Evolutionary conservation across 2,888 invertebrate species (phyloP).

Genomic region (Eilema sororculum): DNA sequence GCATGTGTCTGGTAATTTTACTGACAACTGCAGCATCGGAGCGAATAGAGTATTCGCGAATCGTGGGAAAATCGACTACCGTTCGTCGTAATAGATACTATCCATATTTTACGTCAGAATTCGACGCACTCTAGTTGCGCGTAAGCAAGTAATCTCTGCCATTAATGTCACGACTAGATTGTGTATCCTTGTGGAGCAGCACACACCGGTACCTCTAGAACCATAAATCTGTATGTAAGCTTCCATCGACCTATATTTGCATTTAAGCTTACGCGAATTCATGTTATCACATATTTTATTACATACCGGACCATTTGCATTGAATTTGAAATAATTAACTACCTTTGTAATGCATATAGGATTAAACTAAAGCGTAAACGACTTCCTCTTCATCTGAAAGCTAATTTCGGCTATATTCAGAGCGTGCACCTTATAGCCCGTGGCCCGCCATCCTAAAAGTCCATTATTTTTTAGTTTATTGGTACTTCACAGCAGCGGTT

Average conservation of each 20-base stretch:
- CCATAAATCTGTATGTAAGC: constrained; percentile 62
- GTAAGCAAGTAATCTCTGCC: constrained; percentile 66
- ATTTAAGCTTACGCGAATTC: constrained; percentile 53
- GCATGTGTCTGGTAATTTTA: constrained; percentile 42
- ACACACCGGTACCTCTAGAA: constrained; percentile 52
- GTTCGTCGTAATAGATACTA: constrained; percentile 59
- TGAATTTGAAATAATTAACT: constrained; percentile 55
- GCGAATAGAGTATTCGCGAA: constrained; percentile 32
- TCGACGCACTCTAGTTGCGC: constrained; percentile 71
- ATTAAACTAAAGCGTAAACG: neutral
- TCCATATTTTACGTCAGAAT: constrained; percentile 78
- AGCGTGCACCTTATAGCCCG: neutral
- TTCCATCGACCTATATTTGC: constrained; percentile 59
- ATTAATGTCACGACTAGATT: constrained; percentile 79
- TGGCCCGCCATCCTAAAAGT: no score
- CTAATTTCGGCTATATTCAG: neutral
- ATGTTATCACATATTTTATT: constrained; percentile 46
- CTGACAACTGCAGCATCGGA: constrained; percentile 20
- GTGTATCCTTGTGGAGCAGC: constrained; percentile 74
- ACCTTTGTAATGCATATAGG: no score
- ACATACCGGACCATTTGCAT: constrained; percentile 51
- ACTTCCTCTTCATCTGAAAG: neutral
- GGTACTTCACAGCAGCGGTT: neutral
- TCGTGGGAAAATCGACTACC: constrained; percentile 79
- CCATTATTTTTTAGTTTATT: neutral